phyloP scores from a whole-genome alignment of 30 jellyfish, hydroid and myxozoan genomes.

The Cassiopea andromeda region DNA sequence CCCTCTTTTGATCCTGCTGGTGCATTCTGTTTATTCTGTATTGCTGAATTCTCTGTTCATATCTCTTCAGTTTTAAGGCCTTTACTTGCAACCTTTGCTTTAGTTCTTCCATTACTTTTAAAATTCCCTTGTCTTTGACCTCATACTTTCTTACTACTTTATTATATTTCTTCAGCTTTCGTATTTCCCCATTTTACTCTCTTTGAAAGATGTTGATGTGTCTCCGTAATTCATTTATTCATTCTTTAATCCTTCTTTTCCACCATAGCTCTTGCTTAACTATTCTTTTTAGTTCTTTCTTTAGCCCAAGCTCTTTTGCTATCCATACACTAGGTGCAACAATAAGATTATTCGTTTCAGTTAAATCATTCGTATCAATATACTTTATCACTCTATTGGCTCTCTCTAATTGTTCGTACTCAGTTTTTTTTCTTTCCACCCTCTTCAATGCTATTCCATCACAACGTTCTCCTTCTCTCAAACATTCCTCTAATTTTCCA shows the following conservation, averaged over 20 bases:
- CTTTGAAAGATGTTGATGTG: background rate
- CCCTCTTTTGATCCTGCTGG: slow-evolving; percentile 7
- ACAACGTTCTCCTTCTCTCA: too few species aligned
- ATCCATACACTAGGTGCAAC: background rate
- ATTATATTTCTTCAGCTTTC: background rate
- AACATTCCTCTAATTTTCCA: too few species aligned
- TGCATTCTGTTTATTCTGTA: background rate
- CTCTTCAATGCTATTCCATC: too few species aligned
- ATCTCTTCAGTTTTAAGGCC: slow-evolving; percentile 9
- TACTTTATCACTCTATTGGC: too few species aligned
- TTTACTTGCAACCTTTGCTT: slow-evolving; percentile 12
- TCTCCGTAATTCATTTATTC: background rate
- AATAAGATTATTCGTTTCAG: too few species aligned
- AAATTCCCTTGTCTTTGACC: background rate
- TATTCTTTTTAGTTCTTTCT: background rate
- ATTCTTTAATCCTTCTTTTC: background rate
- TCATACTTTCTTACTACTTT: background rate
- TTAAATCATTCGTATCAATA: too few species aligned
- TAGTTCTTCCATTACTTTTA: background rate
- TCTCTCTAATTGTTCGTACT: too few species aligned
- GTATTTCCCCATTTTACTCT: background rate
- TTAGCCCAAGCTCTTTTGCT: background rate
- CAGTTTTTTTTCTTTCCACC: too few species aligned
- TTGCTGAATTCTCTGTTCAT: slow-evolving; percentile 10
- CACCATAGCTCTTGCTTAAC: background rate